Conservation (phyloP, 2,888 invertebrate genomes). For the Diarsia mendica region DNA sequence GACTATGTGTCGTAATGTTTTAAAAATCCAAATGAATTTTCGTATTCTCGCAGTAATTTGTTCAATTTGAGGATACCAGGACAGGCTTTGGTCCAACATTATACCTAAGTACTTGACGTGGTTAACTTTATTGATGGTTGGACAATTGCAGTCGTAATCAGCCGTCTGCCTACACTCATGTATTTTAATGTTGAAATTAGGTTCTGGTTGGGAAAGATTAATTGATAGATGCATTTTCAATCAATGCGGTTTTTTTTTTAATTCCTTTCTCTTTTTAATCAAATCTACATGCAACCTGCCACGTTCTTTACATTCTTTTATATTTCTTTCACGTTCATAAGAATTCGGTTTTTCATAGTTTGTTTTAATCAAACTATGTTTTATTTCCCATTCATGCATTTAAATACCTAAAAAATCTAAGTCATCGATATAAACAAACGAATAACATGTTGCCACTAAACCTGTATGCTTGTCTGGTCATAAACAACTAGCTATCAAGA, state of each 20-base stretch:
- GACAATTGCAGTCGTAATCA: no score
- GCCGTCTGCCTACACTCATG: no score
- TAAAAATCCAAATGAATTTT: no score
- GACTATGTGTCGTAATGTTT: no score
- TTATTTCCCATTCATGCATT: neutral
- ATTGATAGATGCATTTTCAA: neutral
- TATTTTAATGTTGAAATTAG: no score
- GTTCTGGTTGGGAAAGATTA: no score
- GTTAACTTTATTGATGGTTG: no score
- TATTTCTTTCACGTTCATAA: neutral
- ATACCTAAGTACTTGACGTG: no score
- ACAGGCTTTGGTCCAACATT: no score
- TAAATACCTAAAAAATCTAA: no score
- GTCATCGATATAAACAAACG: neutral
- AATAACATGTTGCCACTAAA: neutral
- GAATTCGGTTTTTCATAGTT: neutral
- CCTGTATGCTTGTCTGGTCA: neutral
- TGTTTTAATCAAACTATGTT: neutral
- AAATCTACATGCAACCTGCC: neutral
- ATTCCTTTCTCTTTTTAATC: neutral
- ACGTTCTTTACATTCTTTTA: neutral
- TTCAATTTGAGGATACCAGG: no score
- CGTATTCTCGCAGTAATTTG: no score
- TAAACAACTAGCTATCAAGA: slow-evolving; percentile 23
- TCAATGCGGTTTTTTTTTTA: neutral